A percentile compares a stretch with the other conserved stretches of the same genome.
Evolutionary conservation across 35 echinoderm and acorn worm species (phyloP).

Genomic region (Acanthaster planci): DNA sequence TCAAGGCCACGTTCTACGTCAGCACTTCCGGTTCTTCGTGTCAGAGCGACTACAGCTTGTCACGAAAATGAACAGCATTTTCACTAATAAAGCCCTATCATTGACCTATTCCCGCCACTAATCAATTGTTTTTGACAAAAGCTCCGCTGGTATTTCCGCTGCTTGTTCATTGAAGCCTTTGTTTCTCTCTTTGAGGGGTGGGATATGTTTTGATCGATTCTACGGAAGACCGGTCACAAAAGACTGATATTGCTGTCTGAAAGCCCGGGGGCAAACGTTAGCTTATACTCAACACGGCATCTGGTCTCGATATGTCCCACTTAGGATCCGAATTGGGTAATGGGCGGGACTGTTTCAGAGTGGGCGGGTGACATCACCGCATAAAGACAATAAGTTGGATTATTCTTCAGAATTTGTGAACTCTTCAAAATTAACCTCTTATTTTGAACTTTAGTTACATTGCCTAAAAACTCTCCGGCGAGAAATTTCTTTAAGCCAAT

Average conservation of each 20-base stretch:
- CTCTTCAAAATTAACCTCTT: too few relatives aligned
- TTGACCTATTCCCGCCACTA: background rate
- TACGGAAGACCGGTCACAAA: background rate
- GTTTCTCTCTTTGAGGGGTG: background rate
- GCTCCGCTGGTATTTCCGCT: background rate
- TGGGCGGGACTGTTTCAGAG: background rate
- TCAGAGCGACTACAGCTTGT: background rate
- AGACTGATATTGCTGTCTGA: background rate
- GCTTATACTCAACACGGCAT: background rate
- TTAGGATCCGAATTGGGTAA: background rate
- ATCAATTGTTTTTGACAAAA: background rate
- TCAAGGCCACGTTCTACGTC: background rate
- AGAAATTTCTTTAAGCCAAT: too few relatives aligned
- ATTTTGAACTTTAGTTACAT: too few relatives aligned
- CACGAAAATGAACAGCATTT: background rate
- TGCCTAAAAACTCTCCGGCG: too few relatives aligned
- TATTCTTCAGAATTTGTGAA: too few relatives aligned
- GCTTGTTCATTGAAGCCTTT: background rate
- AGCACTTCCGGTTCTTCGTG: background rate
- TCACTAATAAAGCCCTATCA: background rate
- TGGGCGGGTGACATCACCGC: too few relatives aligned
- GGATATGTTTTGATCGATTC: background rate
- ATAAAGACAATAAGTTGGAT: too few relatives aligned
- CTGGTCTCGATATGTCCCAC: background rate
- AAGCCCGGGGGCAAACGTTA: background rate